These are phyloP conservation scores for Drosophila acutilabella DNA, from an alignment of 2,888 invertebrate genomes.

Conservation along the genomic window DNA sequence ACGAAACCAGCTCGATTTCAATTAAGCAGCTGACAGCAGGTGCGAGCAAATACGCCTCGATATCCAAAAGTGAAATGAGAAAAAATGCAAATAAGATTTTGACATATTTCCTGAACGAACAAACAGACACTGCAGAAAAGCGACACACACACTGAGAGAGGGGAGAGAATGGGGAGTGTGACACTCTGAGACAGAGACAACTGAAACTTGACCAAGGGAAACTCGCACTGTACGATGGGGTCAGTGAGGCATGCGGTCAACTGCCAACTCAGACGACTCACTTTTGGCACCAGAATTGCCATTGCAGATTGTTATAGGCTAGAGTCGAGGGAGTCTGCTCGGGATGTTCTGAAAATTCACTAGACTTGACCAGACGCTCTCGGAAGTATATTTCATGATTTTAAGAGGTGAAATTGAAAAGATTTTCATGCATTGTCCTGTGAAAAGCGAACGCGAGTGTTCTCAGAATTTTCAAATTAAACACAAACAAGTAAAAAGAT, in stretches of 20 bases:
- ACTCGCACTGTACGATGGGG: constrained; percentile 28
- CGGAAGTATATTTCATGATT: not conserved
- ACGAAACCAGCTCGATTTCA: constrained; percentile 52
- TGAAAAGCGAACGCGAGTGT: not conserved
- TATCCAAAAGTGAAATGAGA: constrained; percentile 31
- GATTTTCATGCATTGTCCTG: not conserved
- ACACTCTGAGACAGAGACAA: constrained; percentile 15
- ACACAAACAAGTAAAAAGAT: too few relatives aligned
- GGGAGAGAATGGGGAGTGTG: constrained; percentile 3
- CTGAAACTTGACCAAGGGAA: constrained; percentile 17
- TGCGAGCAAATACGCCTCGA: constrained; percentile 36
- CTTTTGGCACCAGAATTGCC: constrained; percentile 26
- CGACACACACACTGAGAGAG: constrained; percentile 28
- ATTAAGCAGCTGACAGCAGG: constrained; percentile 50
- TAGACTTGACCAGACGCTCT: not conserved
- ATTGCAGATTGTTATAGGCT: constrained; percentile 35
- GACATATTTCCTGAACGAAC: constrained; percentile 62
- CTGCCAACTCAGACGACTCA: constrained; percentile 43
- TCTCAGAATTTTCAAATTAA: too few relatives aligned
- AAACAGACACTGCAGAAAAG: constrained; percentile 25
- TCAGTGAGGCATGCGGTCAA: constrained; percentile 49
- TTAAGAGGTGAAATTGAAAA: not conserved
- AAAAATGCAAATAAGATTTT: constrained; percentile 68
- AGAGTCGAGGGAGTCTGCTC: not conserved
- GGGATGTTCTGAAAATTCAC: constrained; percentile 19